phyloP scores from a whole-genome alignment of 1,140 invertebrate genomes.

The Drosophila parvula region DNA sequence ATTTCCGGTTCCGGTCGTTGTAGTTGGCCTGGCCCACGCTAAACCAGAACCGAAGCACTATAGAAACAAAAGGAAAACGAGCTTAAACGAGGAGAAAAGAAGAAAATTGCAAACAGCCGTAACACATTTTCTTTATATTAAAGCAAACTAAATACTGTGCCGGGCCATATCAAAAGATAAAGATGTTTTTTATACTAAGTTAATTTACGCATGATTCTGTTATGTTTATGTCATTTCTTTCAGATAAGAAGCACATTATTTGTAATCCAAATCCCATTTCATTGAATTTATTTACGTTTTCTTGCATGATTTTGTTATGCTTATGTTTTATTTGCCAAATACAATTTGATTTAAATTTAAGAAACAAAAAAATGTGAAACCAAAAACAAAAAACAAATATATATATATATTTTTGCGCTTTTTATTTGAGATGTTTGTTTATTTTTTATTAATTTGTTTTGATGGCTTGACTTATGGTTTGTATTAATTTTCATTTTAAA shows the following conservation, averaged over 20 bases:
- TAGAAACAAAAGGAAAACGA: conserved; percentile 9
- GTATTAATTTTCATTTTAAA: conserved; percentile 31
- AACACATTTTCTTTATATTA: conserved; percentile 52
- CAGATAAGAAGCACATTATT: not conserved
- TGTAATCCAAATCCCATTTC: not conserved
- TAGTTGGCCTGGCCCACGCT: conserved; percentile 9
- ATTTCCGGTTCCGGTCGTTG: conserved; percentile 48
- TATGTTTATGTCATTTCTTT: conserved; percentile 15
- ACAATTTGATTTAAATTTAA: conserved; percentile 25
- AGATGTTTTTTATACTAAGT: conserved; percentile 9
- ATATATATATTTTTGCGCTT: conserved; percentile 21
- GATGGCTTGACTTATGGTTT: conserved; percentile 31
- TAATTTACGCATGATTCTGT: conserved; percentile 36
- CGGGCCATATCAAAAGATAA: not conserved
- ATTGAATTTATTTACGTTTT: conserved; percentile 12
- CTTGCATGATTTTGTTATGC: conserved; percentile 35
- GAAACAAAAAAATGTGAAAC: conserved; percentile 27
- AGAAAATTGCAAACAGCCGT: conserved; percentile 17
- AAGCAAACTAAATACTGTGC: conserved; percentile 14
- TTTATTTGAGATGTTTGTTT: conserved; percentile 36
- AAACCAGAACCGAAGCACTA: not conserved
- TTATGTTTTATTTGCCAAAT: conserved; percentile 28
- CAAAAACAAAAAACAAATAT: conserved; percentile 12
- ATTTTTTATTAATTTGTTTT: conserved; percentile 33
- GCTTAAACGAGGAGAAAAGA: conserved; percentile 9